Base-by-base conservation (phyloP, 1,140 invertebrate species). In the Daktulosphaira vitifoliae region DNA sequence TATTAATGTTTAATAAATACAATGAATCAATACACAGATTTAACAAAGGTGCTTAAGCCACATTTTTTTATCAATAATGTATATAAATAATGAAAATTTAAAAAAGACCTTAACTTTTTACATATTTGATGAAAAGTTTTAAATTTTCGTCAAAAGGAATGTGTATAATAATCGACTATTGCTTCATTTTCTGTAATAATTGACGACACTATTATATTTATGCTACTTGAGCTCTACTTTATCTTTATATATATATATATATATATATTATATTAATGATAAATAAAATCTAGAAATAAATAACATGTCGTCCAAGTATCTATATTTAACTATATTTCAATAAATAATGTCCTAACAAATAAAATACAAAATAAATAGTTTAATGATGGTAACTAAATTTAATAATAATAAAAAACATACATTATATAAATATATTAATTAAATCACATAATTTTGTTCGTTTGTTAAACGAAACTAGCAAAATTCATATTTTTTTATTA, bases 281-380 rank as follows among this genome's bases (percentile, higher is more conserved):
- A 56, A 56, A 56, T 59, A 46, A 5, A 59, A 48, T 62, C 42
- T 62, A 62, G 16, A 62, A 62, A 62, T 62, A 62, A 62, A 62
- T 62, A 62, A 62, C 42, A 62, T 48, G 42, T 62, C 56, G 26
- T 62, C 42, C 25, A 13, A 62, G 18, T 29, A 62, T 62, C 56
- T 62, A 62, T 42, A 44, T 39, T 25, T 33, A 33, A 33, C 26
- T 29, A 22, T 46, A n/a, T 50, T 62, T 48, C 26, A 62, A 62
- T 62, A 62, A 62, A 48, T 62, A 56, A 56, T 56, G 9, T 46
- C n/a, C 54, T 59, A 46, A 62, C 16, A 62, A 46, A 33, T 44
- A 48, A 46, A 25, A 42, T 44, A 59, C 42, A 39, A 54, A 38
- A 9, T 25, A 33, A 8, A 42, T 42, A 25, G 38, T 56, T 56